These are phyloP conservation scores for Notarius quadriscutis DNA, from an alignment of 2,113 vertebrate species.

Conservation along the genomic window DNA sequence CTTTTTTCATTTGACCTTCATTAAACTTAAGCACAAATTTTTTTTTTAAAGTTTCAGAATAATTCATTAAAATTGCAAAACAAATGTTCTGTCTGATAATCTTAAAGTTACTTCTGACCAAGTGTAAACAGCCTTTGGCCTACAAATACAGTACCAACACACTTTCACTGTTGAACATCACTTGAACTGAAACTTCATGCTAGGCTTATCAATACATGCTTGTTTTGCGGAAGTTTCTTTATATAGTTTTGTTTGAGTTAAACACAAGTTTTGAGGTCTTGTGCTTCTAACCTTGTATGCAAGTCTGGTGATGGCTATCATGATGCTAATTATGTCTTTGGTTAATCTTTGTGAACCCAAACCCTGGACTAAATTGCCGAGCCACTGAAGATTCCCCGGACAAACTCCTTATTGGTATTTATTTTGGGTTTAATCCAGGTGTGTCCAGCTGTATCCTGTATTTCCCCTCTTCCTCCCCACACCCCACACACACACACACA, in stretches of 20 bases:
- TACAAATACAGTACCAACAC: neutral
- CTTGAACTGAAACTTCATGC: neutral
- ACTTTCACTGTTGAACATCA: neutral
- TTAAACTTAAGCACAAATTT: neutral
- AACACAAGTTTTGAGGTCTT: neutral
- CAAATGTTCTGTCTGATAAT: neutral
- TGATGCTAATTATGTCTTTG: neutral
- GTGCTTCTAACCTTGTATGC: neutral
- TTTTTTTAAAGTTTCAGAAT: neutral
- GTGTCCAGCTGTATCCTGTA: too few species aligned
- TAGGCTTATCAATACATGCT: neutral
- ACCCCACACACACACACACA: too few species aligned
- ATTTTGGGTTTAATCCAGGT: conserved; percentile 11
- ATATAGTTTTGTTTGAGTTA: neutral
- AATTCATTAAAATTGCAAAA: neutral
- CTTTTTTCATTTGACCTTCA: neutral
- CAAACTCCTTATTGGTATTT: neutral
- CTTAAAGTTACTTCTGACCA: neutral
- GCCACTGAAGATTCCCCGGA: neutral
- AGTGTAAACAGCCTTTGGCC: neutral
- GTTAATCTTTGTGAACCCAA: neutral
- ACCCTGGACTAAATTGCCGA: neutral
- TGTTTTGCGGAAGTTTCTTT: neutral
- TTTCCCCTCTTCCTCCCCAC: too few species aligned
- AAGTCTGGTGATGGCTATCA: neutral